phyloP scores from a whole-genome alignment of 2,113 vertebrate genomes.

The Pica pica region DNA sequence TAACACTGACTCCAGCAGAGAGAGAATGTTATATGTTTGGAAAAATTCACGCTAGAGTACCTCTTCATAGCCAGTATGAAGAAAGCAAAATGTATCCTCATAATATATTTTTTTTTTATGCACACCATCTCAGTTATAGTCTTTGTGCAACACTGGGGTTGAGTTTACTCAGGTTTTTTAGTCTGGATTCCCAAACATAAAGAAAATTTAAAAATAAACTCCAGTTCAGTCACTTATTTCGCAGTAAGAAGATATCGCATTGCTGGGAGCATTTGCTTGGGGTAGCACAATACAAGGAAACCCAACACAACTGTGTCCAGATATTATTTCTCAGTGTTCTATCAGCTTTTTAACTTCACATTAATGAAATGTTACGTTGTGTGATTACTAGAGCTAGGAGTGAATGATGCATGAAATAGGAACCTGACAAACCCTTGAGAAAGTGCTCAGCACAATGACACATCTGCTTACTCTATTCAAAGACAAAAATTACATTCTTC shows the following conservation, averaged over 20 bases:
- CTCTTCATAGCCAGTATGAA: not conserved
- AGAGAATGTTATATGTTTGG: not conserved
- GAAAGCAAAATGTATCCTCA: not conserved
- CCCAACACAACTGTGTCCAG: not conserved
- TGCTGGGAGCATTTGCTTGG: not conserved
- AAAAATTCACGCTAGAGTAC: not conserved
- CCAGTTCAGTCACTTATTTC: not conserved
- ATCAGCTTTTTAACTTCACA: not conserved
- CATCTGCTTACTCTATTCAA: not conserved
- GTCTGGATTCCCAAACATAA: rapidly evolving
- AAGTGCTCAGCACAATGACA: not conserved
- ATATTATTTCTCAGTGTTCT: not conserved
- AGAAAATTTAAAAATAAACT: not conserved
- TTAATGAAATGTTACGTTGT: conserved; percentile 7
- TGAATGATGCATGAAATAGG: not conserved
- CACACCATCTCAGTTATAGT: not conserved
- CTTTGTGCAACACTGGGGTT: rapidly evolving
- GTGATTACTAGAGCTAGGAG: not conserved
- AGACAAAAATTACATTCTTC: not conserved
- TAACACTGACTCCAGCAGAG: not conserved
- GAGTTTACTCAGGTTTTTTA: not conserved
- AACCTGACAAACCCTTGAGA: not conserved
- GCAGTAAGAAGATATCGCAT: not conserved
- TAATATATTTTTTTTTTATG: not conserved
- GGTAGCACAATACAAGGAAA: not conserved